A percentile compares a stretch with the other conserved stretches of the same genome.
Evolutionary conservation across 2,888 invertebrate genomes (phyloP).

Genomic region (Drosophila macrothrix): DNA sequence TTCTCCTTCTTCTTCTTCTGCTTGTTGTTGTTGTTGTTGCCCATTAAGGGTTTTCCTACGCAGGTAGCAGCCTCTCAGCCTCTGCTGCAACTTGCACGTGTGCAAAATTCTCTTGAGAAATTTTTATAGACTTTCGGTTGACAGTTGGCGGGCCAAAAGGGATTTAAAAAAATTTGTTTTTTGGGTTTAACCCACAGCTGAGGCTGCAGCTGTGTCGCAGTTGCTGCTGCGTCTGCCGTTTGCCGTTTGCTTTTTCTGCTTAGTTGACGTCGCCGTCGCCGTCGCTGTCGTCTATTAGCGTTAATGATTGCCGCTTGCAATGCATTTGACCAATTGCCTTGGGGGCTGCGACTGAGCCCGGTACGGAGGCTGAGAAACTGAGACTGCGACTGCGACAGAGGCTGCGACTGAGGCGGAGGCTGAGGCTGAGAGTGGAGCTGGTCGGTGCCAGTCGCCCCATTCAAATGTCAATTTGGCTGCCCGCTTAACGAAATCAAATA

Average conservation of each 20-base stretch:
- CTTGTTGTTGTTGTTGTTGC: slow-evolving; percentile 16
- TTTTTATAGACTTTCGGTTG: slow-evolving; percentile 16
- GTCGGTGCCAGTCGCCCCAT: slow-evolving; percentile 75
- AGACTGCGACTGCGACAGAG: slow-evolving; percentile 5
- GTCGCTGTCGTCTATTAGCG: slow-evolving; percentile 67
- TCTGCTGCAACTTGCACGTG: slow-evolving; percentile 60
- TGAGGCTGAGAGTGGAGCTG: slow-evolving; percentile 37
- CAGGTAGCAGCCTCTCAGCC: slow-evolving; percentile 59
- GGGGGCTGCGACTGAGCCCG: slow-evolving; percentile 19
- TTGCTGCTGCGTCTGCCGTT: slow-evolving; percentile 5
- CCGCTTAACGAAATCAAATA: slow-evolving; percentile 26
- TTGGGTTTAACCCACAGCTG: slow-evolving; percentile 47
- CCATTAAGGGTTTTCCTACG: slow-evolving; percentile 71
- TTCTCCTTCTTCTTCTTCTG: neutral
- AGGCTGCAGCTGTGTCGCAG: slow-evolving; percentile 44
- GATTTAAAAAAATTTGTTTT: slow-evolving; percentile 17
- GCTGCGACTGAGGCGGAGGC: neutral
- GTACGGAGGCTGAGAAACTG: no score
- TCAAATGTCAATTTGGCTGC: slow-evolving; percentile 76
- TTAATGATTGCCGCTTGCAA: slow-evolving; percentile 77
- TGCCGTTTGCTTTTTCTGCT: neutral
- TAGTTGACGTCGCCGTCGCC: slow-evolving; percentile 13
- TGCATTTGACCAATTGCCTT: slow-evolving; percentile 77
- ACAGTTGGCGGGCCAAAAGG: slow-evolving; percentile 37
- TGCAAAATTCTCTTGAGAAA: slow-evolving; percentile 66